A percentile compares a stretch with the other conserved stretches of the same genome.
Conservation (phyloP, 53 echinoderm and acorn worm genomes). For the Pentamera pediparva region DNA sequence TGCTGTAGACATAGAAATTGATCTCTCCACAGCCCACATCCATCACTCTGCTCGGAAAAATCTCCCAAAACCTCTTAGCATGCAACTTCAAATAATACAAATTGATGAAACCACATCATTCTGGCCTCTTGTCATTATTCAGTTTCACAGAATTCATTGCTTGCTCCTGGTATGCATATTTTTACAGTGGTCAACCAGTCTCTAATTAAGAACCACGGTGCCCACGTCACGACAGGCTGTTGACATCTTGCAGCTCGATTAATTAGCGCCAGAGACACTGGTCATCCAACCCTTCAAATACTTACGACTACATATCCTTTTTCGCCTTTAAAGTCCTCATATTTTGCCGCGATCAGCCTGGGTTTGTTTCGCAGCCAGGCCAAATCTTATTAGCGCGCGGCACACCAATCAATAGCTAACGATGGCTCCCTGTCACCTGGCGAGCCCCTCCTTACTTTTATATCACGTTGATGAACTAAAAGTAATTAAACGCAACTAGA, state of each 20-base stretch:
- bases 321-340: conserved; percentile 17
- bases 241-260: conserved; percentile 1
- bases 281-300: conserved; percentile 9
- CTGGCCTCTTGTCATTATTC: no score
- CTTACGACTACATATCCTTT: conserved; percentile 5
- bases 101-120: no score
- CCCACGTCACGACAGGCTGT: conserved; percentile 5
- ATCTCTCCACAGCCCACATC: neutral
- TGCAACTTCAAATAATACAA: no score
- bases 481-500: conserved; percentile 42
- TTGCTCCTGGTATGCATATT: no score
- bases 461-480: conserved; percentile 36
- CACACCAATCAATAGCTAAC: conserved; percentile 31
- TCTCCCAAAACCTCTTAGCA: no score
- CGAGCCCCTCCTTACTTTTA: conserved; percentile 26
- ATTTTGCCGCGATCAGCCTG: neutral
- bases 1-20: no score
- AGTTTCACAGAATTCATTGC: no score
- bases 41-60: neutral
- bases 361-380: conserved; percentile 30
- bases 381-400: conserved; percentile 32
- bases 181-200: no score
- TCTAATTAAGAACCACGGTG: no score
- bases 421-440: conserved; percentile 31
- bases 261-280: conserved; percentile 26